phyloP scores from a whole-genome alignment of 2,113 vertebrate genomes.

The Sigmodon hispidus region DNA sequence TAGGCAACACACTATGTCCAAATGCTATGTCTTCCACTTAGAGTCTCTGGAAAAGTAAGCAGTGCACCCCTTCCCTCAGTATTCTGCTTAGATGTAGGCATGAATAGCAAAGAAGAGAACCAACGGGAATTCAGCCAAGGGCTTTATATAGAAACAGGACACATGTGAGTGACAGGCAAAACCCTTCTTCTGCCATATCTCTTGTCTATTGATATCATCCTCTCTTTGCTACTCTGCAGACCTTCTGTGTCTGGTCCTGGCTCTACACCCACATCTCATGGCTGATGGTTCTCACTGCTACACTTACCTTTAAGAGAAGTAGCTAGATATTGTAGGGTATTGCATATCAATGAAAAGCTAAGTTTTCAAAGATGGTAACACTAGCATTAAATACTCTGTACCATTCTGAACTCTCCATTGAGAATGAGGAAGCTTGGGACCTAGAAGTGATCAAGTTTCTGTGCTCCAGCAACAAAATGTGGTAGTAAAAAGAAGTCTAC shows the following conservation, averaged over 20 bases:
- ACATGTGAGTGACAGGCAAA: not conserved
- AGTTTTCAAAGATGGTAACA: not conserved
- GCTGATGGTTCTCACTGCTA: not conserved
- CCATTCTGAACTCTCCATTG: not conserved
- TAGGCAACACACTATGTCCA: not conserved
- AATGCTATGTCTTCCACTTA: not conserved
- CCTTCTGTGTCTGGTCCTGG: not conserved
- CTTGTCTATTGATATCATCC: not conserved
- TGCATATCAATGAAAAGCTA: not conserved
- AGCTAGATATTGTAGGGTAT: slow-evolving; percentile 8
- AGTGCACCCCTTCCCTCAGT: not conserved
- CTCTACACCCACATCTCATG: not conserved
- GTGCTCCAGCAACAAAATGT: not conserved
- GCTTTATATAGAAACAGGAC: not conserved
- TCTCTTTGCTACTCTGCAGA: not conserved
- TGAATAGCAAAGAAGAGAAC: not conserved
- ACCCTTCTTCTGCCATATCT: not conserved
- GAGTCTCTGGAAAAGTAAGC: not conserved
- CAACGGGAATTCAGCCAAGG: not conserved
- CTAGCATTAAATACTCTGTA: not conserved
- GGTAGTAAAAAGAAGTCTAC: not conserved
- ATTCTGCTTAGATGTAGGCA: not conserved
- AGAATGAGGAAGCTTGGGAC: not conserved
- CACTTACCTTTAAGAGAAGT: not conserved
- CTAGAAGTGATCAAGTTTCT: not conserved